Evolutionary conservation across 2,113 vertebrate species (phyloP).

Genomic region (Burhinus oedicnemus): DNA sequence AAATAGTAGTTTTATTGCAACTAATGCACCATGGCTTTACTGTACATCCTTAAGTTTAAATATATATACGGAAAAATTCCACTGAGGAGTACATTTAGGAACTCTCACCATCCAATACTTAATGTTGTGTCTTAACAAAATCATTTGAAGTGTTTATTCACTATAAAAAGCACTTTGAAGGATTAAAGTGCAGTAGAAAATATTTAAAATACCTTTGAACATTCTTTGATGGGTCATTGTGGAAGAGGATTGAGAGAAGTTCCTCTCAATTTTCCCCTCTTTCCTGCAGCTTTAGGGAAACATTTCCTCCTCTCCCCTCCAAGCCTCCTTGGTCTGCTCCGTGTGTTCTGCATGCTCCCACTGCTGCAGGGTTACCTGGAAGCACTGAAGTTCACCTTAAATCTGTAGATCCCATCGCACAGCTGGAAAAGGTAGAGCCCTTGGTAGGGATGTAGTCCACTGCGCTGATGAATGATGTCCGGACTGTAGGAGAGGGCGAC

Average conservation of each 20-base stretch:
- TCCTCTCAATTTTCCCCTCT: neutral
- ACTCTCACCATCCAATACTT: neutral
- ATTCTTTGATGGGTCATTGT: too few species aligned
- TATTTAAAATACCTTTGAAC: neutral
- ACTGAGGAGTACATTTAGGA: neutral
- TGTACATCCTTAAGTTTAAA: too few species aligned
- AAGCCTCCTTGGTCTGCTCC: neutral
- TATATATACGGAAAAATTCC: neutral
- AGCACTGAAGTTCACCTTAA: neutral
- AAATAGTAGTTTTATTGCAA: neutral
- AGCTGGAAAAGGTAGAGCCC: neutral
- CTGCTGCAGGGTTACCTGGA: neutral
- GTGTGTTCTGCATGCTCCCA: fast-evolving
- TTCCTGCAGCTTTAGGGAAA: neutral
- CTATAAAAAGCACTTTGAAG: neutral
- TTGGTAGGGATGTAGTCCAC: too few species aligned
- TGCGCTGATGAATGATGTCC: neutral
- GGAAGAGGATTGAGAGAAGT: neutral
- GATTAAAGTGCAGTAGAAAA: neutral
- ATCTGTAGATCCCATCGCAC: neutral
- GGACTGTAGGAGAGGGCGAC: neutral
- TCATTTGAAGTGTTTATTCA: neutral
- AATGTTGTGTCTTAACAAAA: neutral
- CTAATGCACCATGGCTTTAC: neutral
- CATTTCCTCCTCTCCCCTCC: neutral